Evolutionary conservation across 2,888 invertebrate species (phyloP).

Genomic region (Dioctria rufipes): DNA sequence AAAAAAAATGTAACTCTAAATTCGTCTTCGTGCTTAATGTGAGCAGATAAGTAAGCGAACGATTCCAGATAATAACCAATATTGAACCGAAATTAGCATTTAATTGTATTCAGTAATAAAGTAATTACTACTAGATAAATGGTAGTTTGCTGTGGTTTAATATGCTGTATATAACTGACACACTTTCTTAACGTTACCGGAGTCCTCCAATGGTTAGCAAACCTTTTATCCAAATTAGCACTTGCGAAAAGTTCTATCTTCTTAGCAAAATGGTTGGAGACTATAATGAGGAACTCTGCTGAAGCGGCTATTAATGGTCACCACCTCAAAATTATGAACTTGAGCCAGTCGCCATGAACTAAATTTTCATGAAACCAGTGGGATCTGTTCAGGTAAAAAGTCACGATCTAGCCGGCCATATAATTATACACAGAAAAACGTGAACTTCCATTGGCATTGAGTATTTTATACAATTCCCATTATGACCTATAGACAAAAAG

Average conservation of each 20-base stretch:
- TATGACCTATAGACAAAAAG: neutral
- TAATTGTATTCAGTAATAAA: constrained; percentile 20
- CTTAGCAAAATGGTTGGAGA: neutral
- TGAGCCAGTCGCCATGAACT: constrained; percentile 21
- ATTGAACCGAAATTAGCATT: neutral
- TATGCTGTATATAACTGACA: neutral
- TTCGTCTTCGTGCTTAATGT: too few species aligned
- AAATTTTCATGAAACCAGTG: neutral
- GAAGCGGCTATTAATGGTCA: constrained; percentile 6
- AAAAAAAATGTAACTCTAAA: too few species aligned
- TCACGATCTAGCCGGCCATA: neutral
- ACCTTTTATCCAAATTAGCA: constrained; percentile 2
- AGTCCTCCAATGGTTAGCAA: neutral
- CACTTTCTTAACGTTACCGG: constrained; percentile 11
- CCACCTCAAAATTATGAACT: constrained; percentile 21
- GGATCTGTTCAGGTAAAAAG: constrained; percentile 6
- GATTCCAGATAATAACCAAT: neutral
- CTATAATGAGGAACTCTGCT: neutral
- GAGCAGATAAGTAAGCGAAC: neutral
- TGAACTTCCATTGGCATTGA: neutral
- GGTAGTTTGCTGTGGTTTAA: constrained; percentile 9
- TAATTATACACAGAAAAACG: neutral
- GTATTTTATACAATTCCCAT: neutral
- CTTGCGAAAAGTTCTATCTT: constrained; percentile 1
- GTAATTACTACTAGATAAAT: constrained; percentile 22